Conservation (phyloP, 2,113 vertebrate genomes). For the Trogon surrucura region DNA sequence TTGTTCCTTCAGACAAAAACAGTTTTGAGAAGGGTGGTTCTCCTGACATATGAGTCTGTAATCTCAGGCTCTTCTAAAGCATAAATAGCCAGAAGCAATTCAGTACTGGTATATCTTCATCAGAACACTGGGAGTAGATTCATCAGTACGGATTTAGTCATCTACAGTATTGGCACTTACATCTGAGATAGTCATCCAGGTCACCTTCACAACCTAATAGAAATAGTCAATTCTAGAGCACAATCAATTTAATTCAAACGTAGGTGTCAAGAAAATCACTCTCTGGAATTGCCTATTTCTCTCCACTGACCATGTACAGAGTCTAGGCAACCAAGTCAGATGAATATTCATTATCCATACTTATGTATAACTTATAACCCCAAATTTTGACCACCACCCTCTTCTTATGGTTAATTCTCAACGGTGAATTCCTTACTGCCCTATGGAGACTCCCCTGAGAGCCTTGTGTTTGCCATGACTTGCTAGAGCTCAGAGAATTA, state of each 20-base stretch:
- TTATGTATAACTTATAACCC: too few species aligned
- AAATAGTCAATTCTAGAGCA: background rate
- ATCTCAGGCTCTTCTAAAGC: background rate
- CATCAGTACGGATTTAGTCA: background rate
- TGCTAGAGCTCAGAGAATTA: background rate
- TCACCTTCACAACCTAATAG: constrained; percentile 21
- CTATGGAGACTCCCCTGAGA: too few species aligned
- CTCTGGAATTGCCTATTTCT: constrained; percentile 9
- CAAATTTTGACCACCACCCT: background rate
- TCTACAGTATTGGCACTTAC: constrained; percentile 22
- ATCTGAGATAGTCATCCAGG: constrained; percentile 29
- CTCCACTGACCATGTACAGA: background rate
- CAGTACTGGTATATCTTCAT: constrained; percentile 1
- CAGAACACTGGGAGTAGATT: background rate
- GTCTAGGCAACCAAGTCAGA: background rate
- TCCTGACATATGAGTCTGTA: background rate
- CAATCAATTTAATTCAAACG: background rate
- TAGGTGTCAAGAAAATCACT: background rate
- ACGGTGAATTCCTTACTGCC: background rate
- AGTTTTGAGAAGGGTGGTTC: background rate
- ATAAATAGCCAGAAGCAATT: background rate
- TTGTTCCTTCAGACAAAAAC: background rate
- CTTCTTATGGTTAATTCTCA: background rate
- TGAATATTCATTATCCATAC: background rate
- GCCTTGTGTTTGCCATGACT: background rate